Evolutionary conservation across 2,888 invertebrate genomes (phyloP).

Genomic region (Gortyna flavago): DNA sequence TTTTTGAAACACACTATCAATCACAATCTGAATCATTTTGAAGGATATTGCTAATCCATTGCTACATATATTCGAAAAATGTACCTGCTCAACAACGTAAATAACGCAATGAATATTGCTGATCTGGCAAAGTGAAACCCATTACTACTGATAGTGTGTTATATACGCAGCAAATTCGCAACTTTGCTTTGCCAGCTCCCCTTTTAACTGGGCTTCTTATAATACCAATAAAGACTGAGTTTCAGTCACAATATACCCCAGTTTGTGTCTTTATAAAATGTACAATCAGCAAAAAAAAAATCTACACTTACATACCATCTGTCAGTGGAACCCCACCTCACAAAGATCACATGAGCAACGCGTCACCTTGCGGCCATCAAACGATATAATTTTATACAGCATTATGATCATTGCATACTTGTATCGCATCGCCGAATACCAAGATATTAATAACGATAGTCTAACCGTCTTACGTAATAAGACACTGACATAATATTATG

Average conservation of each 20-base stretch:
- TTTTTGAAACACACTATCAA: too few relatives aligned
- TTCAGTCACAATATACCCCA: neutral
- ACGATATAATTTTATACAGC: slow-evolving; percentile 32
- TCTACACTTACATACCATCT: neutral
- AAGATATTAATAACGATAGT: slow-evolving; percentile 20
- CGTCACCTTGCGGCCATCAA: slow-evolving; percentile 41
- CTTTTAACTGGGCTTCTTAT: too few relatives aligned
- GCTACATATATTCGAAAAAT: too few relatives aligned
- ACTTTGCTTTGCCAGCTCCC: too few relatives aligned
- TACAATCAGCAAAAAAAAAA: too few relatives aligned
- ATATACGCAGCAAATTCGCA: too few relatives aligned
- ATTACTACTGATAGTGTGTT: too few relatives aligned
- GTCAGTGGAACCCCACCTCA: slow-evolving; percentile 26
- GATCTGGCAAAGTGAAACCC: too few relatives aligned
- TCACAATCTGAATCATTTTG: too few relatives aligned
- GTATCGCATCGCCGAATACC: slow-evolving; percentile 16
- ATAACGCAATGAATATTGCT: too few relatives aligned
- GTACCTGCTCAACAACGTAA: too few relatives aligned
- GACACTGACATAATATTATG: slow-evolving; percentile 23
- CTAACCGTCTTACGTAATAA: slow-evolving; percentile 50
- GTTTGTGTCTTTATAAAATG: neutral
- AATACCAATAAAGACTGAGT: neutral
- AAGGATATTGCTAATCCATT: too few relatives aligned
- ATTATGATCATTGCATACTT: slow-evolving; percentile 31
- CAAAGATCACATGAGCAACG: slow-evolving; percentile 43